A percentile compares a stretch with the other conserved stretches of the same genome.
Evolutionary conservation across 92 coral and sea anemone genomes (phyloP).

Genomic region (Micromussa lordhowensis): DNA sequence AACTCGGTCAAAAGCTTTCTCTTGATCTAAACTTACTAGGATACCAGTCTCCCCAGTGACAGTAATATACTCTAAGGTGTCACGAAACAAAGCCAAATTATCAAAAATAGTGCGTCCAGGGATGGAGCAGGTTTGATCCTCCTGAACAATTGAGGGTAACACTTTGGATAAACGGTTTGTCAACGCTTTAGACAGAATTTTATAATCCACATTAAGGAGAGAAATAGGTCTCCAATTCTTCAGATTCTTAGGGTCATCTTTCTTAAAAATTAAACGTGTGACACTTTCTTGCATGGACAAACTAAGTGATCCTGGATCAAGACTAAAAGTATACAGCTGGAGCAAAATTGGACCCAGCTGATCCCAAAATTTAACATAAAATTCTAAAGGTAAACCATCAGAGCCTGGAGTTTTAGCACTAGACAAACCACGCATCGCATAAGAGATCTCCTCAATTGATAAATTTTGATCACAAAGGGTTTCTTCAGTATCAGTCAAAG

Average conservation of each 20-base stretch:
- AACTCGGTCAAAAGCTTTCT: slow-evolving; percentile 68
- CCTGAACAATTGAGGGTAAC: background rate
- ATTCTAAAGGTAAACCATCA: slow-evolving; percentile 40
- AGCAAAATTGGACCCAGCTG: background rate
- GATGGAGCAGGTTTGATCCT: slow-evolving; percentile 58
- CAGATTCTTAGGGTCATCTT: slow-evolving; percentile 38
- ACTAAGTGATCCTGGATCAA: slow-evolving; percentile 9
- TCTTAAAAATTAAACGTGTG: slow-evolving; percentile 28
- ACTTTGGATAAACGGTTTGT: slow-evolving; percentile 38
- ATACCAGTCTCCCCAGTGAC: background rate
- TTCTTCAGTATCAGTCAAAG: background rate
- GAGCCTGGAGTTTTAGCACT: slow-evolving; percentile 25
- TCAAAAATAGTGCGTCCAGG: slow-evolving; percentile 56
- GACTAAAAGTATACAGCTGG: background rate
- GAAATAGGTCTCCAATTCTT: slow-evolving; percentile 69
- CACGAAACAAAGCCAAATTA: slow-evolving; percentile 33
- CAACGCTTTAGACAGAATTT: no score
- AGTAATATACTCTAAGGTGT: slow-evolving; percentile 8
- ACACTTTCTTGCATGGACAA: slow-evolving; percentile 16
- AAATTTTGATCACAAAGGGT: slow-evolving; percentile 12
- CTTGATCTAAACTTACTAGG: slow-evolving; percentile 58
- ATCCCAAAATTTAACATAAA: slow-evolving; percentile 44
- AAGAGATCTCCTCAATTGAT: background rate
- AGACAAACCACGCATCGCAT: background rate
- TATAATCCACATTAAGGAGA: slow-evolving; percentile 59